These are phyloP conservation scores for Sminthurides bifidus DNA, from an alignment of 1,140 invertebrate genomes.

Conservation along the genomic window DNA sequence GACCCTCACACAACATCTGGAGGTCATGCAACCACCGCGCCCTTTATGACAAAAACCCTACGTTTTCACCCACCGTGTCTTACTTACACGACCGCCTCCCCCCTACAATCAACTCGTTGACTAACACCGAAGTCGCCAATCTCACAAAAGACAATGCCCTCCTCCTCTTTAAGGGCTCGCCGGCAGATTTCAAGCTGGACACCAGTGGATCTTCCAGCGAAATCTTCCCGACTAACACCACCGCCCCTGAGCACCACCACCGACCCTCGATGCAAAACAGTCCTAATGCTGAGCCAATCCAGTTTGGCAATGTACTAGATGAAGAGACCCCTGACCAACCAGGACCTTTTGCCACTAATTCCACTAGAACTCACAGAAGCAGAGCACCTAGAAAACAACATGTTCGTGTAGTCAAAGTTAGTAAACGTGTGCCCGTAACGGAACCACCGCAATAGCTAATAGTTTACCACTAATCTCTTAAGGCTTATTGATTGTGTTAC, in stretches of 20 bases:
- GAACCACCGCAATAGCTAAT: too few species aligned
- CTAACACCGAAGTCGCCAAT: constrained; percentile 21
- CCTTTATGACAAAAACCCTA: neutral
- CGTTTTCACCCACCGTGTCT: constrained; percentile 9
- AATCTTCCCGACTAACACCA: neutral
- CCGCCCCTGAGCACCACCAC: neutral
- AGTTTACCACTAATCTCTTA: too few species aligned
- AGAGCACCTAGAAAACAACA: neutral
- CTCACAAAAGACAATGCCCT: constrained; percentile 29
- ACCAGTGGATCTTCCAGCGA: neutral
- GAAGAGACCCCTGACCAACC: neutral
- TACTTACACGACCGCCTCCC: constrained; percentile 27
- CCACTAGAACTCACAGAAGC: neutral
- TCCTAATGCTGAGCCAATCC: neutral
- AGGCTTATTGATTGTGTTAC: too few species aligned
- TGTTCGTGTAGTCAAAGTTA: neutral
- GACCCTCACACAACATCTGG: constrained; percentile 26
- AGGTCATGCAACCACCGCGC: constrained; percentile 20
- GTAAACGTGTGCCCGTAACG: neutral
- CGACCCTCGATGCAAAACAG: neutral
- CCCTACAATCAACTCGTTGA: constrained; percentile 21
- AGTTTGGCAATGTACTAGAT: constrained; percentile 4
- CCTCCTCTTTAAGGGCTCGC: constrained; percentile 13
- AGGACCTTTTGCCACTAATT: neutral
- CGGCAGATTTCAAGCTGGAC: constrained; percentile 10